Conservation (phyloP, 1,140 invertebrate species). For the Drosophila gunungcola region DNA sequence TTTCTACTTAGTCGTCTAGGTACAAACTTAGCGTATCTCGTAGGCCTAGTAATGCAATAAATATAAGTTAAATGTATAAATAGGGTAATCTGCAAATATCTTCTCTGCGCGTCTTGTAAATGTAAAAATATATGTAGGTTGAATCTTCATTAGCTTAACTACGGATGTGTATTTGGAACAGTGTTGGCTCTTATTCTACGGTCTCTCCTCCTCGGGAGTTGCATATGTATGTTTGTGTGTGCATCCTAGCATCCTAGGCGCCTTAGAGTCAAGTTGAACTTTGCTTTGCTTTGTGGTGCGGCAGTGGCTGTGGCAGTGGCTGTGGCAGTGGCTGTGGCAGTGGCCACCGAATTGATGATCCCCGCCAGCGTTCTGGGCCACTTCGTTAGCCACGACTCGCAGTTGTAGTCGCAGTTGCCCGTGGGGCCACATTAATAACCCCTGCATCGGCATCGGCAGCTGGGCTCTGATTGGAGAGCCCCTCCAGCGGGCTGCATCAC, state of each 20-base stretch:
- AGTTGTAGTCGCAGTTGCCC: slow-evolving; percentile 27
- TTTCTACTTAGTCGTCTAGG: slow-evolving; percentile 15
- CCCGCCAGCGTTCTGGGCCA: slow-evolving; percentile 47
- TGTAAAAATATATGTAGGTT: slow-evolving; percentile 29
- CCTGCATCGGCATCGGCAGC: neutral
- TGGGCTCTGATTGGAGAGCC: slow-evolving; percentile 55
- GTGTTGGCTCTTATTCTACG: slow-evolving; percentile 52
- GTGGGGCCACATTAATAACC: slow-evolving; percentile 40
- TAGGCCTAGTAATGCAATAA: slow-evolving; percentile 41
- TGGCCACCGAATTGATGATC: slow-evolving; percentile 32
- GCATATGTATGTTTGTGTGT: slow-evolving; percentile 35
- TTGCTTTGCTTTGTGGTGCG: slow-evolving; percentile 66
- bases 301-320: slow-evolving; percentile 12
- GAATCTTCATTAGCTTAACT: slow-evolving; percentile 47
- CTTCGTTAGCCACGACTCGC: slow-evolving; percentile 38
- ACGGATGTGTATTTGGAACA: slow-evolving; percentile 73
- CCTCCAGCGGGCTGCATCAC: slow-evolving; percentile 85
- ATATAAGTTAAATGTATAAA: slow-evolving; percentile 49
- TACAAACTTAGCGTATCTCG: neutral
- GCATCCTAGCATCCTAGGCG: slow-evolving; percentile 27
- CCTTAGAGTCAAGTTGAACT: slow-evolving; percentile 78
- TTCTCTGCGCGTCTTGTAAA: slow-evolving; percentile 7
- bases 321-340: slow-evolving; percentile 22
- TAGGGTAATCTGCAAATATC: slow-evolving; percentile 26
- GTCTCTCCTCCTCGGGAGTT: slow-evolving; percentile 35